Evolutionary conservation across 1,140 invertebrate species (phyloP).

Genomic region (Idris sp.): DNA sequence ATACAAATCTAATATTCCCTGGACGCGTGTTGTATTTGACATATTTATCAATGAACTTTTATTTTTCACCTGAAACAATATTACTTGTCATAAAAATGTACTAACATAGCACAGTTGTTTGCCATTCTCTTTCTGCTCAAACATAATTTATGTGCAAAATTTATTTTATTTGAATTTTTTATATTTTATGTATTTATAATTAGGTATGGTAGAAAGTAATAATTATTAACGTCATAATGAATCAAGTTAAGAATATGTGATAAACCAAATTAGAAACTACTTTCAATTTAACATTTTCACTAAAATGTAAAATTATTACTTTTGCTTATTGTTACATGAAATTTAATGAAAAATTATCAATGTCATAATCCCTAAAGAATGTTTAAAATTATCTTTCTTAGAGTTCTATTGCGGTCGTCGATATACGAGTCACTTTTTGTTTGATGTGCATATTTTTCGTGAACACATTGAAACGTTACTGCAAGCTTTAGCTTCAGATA

Average conservation of each 20-base stretch:
- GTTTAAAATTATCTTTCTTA: slow-evolving; percentile 10
- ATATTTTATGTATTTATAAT: no score
- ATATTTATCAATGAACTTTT: slow-evolving; percentile 30
- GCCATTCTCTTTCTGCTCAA: no score
- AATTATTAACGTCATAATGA: no score
- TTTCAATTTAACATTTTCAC: no score
- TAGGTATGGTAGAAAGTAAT: no score
- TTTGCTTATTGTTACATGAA: no score
- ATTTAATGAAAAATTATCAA: slow-evolving; percentile 3
- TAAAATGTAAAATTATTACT: no score
- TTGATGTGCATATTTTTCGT: slow-evolving; percentile 22
- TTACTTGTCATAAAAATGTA: not conserved
- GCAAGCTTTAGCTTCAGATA: slow-evolving; percentile 1
- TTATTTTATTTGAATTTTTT: no score
- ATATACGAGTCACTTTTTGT: slow-evolving; percentile 15
- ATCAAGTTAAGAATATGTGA: no score
- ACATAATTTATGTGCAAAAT: no score
- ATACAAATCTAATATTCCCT: slow-evolving; percentile 47
- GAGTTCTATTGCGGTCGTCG: slow-evolving; percentile 7
- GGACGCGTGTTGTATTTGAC: slow-evolving; percentile 28
- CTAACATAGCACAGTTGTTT: no score
- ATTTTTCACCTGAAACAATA: slow-evolving; percentile 15
- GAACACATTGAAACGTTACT: not conserved
- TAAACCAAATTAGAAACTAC: no score
- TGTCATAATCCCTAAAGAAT: slow-evolving; percentile 12